A percentile compares a stretch with the other conserved stretches of the same genome.
Evolutionary conservation across 2,113 vertebrate species (phyloP).

Genomic region (Microcebus lehilahytsara): DNA sequence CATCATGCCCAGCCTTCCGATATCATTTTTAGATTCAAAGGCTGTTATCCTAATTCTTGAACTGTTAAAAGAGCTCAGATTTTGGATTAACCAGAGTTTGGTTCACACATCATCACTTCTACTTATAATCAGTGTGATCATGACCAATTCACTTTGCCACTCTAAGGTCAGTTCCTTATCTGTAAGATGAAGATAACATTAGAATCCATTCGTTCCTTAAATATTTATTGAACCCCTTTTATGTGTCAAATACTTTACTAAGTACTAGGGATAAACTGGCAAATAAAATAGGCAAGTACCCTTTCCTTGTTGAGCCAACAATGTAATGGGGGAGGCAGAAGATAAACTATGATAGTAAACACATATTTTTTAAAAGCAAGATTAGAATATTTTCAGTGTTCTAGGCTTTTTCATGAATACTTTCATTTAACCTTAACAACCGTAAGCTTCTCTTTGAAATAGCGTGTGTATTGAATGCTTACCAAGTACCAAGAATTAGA

Average conservation of each 20-base stretch:
- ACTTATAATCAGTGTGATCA: not conserved
- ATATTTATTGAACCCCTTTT: not conserved
- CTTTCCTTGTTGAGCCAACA: not conserved
- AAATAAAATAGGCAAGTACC: not conserved
- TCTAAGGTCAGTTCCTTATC: not conserved
- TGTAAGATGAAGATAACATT: not conserved
- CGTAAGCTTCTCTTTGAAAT: slow-evolving; percentile 7
- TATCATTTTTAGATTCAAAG: not conserved
- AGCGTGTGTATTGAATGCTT: not conserved
- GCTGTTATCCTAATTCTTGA: not conserved
- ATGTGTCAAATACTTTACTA: not conserved
- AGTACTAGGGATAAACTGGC: not conserved
- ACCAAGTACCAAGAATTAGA: not conserved
- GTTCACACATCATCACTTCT: not conserved
- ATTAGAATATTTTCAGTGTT: not conserved
- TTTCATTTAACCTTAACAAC: not conserved
- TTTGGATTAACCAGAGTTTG: not conserved
- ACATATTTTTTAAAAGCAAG: not conserved
- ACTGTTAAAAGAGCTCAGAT: not conserved
- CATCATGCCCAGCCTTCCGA: not conserved
- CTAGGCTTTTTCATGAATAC: not conserved
- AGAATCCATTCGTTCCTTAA: not conserved
- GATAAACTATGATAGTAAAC: not conserved
- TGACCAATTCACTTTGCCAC: not conserved
- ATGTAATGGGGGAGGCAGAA: not conserved